Conservation (phyloP, 1,140 invertebrate species). For the Drosophila parvula region DNA sequence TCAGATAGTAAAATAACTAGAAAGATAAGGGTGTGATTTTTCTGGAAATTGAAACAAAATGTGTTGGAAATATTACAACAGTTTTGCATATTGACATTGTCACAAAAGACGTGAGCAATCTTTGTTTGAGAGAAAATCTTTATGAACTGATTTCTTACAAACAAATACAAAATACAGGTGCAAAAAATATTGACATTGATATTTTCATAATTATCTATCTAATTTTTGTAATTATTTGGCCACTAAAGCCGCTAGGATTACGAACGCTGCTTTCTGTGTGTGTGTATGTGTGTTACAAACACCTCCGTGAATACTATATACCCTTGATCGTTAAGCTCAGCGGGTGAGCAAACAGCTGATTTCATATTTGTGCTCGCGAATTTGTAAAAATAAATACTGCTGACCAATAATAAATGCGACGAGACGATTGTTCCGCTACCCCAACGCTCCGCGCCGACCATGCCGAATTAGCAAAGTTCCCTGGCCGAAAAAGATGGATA, state of each 20-base stretch:
- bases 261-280: background rate
- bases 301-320: slow-evolving; percentile 28
- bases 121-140: no score
- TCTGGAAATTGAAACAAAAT: background rate
- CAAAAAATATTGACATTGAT: slow-evolving; percentile 1
- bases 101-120: background rate
- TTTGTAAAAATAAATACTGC: slow-evolving; percentile 45
- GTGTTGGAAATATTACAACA: background rate
- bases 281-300: slow-evolving; percentile 4
- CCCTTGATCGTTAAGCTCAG: slow-evolving; percentile 35
- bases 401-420: slow-evolving; percentile 43
- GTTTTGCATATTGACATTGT: background rate
- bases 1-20: background rate
- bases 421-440: slow-evolving; percentile 35
- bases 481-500: slow-evolving; percentile 39
- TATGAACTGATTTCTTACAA: background rate
- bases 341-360: slow-evolving; percentile 36
- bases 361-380: slow-evolving; percentile 41
- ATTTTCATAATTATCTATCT: slow-evolving; percentile 10
- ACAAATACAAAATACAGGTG: slow-evolving; percentile 5
- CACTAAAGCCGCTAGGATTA: slow-evolving; percentile 11
- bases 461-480: slow-evolving; percentile 39
- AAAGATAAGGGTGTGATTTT: background rate
- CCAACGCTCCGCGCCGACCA: background rate
- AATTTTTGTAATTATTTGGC: slow-evolving; percentile 6